Evolutionary conservation across 2,113 vertebrate genomes (phyloP).

Genomic region (Accipiter cooperii): DNA sequence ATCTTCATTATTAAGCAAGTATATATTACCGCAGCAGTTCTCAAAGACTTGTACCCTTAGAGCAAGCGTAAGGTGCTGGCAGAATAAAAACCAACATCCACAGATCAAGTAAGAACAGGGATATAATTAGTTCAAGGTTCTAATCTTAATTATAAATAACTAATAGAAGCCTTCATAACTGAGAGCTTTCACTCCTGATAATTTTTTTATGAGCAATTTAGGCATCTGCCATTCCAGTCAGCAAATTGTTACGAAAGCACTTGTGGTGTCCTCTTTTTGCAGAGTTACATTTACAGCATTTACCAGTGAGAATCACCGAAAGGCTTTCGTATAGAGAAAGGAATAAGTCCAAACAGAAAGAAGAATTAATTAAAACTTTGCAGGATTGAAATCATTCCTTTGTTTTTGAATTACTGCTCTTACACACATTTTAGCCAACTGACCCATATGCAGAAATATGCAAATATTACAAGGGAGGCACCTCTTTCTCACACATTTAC

Average conservation of each 20-base stretch:
- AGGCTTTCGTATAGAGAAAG: background rate
- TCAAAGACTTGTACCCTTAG: background rate
- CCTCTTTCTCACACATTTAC: background rate
- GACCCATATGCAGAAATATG: background rate
- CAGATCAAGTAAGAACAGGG: background rate
- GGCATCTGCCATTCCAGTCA: background rate
- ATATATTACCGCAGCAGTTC: background rate
- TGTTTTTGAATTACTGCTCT: background rate
- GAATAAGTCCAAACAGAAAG: background rate
- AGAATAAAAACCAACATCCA: background rate
- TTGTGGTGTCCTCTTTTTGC: background rate
- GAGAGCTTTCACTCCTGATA: background rate
- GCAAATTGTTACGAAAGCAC: background rate
- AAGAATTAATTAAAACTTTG: background rate
- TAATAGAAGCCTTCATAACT: background rate
- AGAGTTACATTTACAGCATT: background rate
- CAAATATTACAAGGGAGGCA: background rate
- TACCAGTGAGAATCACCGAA: background rate
- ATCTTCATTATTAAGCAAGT: background rate
- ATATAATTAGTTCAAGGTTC: background rate
- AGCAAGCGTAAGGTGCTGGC: background rate
- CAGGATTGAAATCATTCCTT: background rate
- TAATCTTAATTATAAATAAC: conserved; percentile 13
- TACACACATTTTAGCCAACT: background rate
- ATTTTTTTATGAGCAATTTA: background rate